Percentiles rank a stretch among this genome's conserved stretches.
These are phyloP conservation scores for Daubentonia madagascariensis DNA, from an alignment of 2,113 vertebrate genomes.

Conservation along the genomic window DNA sequence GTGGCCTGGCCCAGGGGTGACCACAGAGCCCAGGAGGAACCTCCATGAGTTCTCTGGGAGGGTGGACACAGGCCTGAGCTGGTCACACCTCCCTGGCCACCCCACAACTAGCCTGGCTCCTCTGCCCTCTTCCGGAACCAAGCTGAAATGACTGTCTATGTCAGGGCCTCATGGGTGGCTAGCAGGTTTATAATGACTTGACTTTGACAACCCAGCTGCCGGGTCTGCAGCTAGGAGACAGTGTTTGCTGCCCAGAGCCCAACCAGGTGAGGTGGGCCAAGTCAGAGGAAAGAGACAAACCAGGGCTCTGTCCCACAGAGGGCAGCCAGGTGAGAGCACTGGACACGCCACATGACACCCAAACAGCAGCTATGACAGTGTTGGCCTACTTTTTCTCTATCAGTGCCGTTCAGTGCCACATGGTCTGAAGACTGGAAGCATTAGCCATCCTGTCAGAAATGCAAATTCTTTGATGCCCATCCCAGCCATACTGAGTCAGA, in stretches of 20 bases:
- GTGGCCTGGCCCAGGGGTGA: background rate
- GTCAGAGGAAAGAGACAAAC: background rate
- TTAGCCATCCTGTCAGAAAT: background rate
- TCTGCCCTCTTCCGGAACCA: background rate
- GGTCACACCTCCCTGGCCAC: too few species aligned
- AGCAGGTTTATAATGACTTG: background rate
- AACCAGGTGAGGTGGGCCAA: background rate
- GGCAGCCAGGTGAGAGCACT: background rate
- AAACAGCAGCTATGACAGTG: background rate
- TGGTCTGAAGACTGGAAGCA: background rate
- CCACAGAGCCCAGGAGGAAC: background rate
- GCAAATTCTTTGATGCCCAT: background rate
- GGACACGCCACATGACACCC: background rate
- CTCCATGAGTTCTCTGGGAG: background rate
- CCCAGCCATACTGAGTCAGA: background rate
- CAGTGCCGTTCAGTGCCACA: background rate
- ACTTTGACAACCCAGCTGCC: background rate
- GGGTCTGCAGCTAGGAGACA: background rate
- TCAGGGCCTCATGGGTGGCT: fast-evolving
- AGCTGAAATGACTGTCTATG: background rate
- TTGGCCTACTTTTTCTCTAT: background rate
- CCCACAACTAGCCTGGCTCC: background rate
- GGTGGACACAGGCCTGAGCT: background rate
- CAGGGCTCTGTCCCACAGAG: background rate
- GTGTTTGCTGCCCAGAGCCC: background rate